Base-by-base conservation (phyloP, 2,888 invertebrate genomes). In the Phrixothrix hirtus region DNA sequence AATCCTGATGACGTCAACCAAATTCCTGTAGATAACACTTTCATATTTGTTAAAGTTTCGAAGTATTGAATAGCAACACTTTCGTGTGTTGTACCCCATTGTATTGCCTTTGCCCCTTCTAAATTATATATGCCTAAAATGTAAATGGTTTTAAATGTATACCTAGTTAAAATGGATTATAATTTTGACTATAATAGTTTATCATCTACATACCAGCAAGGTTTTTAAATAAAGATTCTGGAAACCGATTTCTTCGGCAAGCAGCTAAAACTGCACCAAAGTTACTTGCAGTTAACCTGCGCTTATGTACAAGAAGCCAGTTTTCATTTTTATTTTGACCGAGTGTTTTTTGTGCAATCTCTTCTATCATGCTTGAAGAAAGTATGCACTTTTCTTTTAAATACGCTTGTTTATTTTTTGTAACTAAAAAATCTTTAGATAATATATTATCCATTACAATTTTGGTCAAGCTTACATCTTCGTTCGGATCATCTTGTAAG, bases 11-110 rank as follows among this genome's bases (percentile, higher is more conserved):
- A 12, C 41, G 17, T 30, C 11, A 41, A 17, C 41, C 30, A 30
- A 1, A 41, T 15, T 11, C 41, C 41, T 13, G 37, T 37, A 25
- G 11, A 26, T 2, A 7, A 4, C 4, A 37, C 26, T 1, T 6
- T 30, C 4, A 41, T 2, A 11, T 11, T 41, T 11, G 16, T 5
- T 4, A 17, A 9, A 1, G 15, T 16, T 16, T 14, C n/a, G 10
- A 41, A 41, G 10, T 41, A 5, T 30, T 30, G 3, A 7, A 41
- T 30, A 7, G 41, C 41, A 7, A 16, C 31, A 10, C 17, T 30
- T 42, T 32, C 42, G 13, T 42, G 32, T 1, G 32, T 42, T 32
- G 14, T 31, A 13, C 32, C 42, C 42, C 31, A 32, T 25, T 42
- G 42, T 2, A 32, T 32, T 6, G 32, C 10, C 12, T 42, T 42